Evolutionary conservation across 2,797 vertebrate genomes (phyloP).

Genomic region (Gadopsis bispinosus): DNA sequence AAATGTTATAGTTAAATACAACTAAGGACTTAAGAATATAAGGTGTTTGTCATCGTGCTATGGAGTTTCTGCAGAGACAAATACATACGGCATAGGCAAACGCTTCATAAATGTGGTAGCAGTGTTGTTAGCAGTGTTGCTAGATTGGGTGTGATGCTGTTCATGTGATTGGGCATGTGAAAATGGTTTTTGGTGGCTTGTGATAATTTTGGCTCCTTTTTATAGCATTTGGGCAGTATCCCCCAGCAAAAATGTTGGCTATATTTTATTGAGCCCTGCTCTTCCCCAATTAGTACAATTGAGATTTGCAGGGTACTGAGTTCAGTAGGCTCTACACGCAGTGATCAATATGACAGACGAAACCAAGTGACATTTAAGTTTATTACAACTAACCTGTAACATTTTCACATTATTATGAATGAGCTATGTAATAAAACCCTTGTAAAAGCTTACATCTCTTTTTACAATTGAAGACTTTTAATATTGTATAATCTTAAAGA

Average conservation of each 20-base stretch:
- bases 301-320: too few species aligned
- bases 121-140: not conserved
- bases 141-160: not conserved
- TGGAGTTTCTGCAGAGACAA: not conserved
- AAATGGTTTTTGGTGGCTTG: too few species aligned
- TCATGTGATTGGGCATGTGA: not conserved
- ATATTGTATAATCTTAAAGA: too few species aligned
- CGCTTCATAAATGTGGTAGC: not conserved
- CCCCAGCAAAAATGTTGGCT: not conserved
- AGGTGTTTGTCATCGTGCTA: not conserved
- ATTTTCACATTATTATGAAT: not conserved
- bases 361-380: not conserved
- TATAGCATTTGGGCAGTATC: not conserved
- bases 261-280: too few species aligned
- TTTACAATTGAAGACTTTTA: not conserved
- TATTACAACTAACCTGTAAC: not conserved
- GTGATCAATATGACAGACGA: too few species aligned
- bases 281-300: too few species aligned
- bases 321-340: too few species aligned
- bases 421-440: too few species aligned
- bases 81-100: not conserved
- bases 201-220: not conserved
- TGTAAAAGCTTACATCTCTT: not conserved
- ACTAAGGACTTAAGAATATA: too few species aligned
- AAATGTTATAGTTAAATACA: not conserved